Base-by-base conservation (phyloP, 2,797 vertebrate species). In the Bucorvus abyssinicus region DNA sequence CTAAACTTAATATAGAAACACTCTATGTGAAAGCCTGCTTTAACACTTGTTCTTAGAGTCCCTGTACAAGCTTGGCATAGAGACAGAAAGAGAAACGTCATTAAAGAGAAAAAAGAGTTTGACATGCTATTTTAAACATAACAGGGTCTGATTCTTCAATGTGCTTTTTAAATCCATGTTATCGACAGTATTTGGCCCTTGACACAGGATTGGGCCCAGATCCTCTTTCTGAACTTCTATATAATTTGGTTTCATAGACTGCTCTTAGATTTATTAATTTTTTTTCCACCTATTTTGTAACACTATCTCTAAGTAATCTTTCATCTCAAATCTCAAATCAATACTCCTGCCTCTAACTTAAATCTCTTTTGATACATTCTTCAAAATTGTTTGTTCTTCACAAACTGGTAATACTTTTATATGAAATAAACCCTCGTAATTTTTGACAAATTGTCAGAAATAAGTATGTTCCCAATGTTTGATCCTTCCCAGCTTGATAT, bases 361-460 rank as follows among this genome's bases (percentile, higher is more conserved):
- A 86, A 88, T 29, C 11, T 53, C 19, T 70, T 95, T 84, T 87
- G 87, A 50, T 32, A 47, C 9, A 9, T 44, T 87, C 84, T 93
- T 94, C 84, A 93, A 82, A 94, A 88, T 30, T 47, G 32, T 64
- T 52, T 50, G 38, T 81, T 95, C 55, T 94, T 84, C 73, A 67
- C 57, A 80, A 65, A 59, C 55, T 40, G 49, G 50, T 56, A 91
- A 87, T 45, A 77, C 32, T 34, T 94, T 89, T 93, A 47, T 84
- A 78, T 10, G 13, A 89, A 90, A 95, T 34, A 88, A 73, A 79
- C 26, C 8, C 40, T 40, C 71, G 63, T 77, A 87, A 64, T 80
- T 84, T 87, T 38, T 85, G 87, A 73, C 79, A 96, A 96, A 94
- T 94, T 90, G 53, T 93, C 79, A 96, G 90, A 96, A 94, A 96